A percentile compares a stretch with the other conserved stretches of the same genome.
These are phyloP conservation scores for Phycodurus eques DNA, from an alignment of 2,113 vertebrate species.

Conservation along the genomic window DNA sequence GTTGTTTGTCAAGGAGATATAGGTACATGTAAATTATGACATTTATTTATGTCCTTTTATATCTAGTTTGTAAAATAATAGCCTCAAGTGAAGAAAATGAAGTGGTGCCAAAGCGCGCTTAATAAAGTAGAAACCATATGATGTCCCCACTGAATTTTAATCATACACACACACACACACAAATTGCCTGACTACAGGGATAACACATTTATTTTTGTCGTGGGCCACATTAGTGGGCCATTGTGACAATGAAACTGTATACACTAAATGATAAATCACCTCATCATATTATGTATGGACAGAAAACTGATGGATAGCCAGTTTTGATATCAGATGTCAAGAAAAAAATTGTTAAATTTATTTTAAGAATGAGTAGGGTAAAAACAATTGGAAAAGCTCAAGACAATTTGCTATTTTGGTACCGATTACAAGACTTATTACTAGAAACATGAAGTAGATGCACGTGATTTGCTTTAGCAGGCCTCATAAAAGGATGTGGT, in stretches of 20 bases:
- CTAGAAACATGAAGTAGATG: background rate
- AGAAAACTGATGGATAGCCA: background rate
- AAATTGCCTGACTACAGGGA: background rate
- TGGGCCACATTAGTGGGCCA: background rate
- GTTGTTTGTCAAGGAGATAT: slow-evolving; percentile 83
- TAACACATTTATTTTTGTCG: background rate
- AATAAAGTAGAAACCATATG: slow-evolving; percentile 94
- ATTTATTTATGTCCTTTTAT: slow-evolving; percentile 99
- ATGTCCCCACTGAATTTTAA: slow-evolving; percentile 38
- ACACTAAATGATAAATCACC: background rate
- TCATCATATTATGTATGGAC: background rate
- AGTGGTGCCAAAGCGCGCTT: slow-evolving; percentile 83
- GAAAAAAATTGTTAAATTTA: background rate
- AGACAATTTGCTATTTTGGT: background rate
- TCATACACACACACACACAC: slow-evolving; percentile 15
- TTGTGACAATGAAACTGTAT: background rate
- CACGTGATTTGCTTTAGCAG: background rate
- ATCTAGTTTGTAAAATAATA: slow-evolving; percentile 99
- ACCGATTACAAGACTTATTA: background rate
- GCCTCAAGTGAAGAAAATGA: slow-evolving; percentile 89
- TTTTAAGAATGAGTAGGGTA: no score
- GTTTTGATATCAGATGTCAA: background rate
- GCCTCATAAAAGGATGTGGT: background rate
- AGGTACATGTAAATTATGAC: slow-evolving; percentile 99
- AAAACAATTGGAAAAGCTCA: background rate